Base-by-base conservation (phyloP, 2,797 vertebrate species). In the Neosilurus mollespiculum region DNA sequence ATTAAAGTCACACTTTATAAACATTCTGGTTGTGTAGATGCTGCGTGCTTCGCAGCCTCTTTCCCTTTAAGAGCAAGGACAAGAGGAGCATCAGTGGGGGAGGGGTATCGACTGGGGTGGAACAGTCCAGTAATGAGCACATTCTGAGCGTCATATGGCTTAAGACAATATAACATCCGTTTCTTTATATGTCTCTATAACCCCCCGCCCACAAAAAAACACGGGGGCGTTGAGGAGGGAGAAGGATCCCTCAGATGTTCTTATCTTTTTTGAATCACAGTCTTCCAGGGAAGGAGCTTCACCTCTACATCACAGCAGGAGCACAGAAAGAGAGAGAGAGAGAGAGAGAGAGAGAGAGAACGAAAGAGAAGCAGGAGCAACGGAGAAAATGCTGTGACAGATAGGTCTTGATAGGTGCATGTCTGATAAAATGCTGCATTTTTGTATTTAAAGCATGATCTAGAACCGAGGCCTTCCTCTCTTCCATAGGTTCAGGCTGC, bases 41-140 rank as follows among this genome's bases (percentile, higher is more conserved):
- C 81, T 78, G 66, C 37, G 9, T 72, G 26, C 83, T 73, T 88
- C 92, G 94, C 92, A 88, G 93, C 93, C 93, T 93, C 95, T 97
- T 95, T 95, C 94, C 91, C 96, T 97, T 97, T 97, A 97, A 97
- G 96, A 95, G 92, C 89, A 78, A 43, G 84, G 91, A 87, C 91
- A 90, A 91, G 91, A 90, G 88, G 92, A 88, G 91, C 90, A 89
- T 67, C 87, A 84, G 90, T 89, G 92, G 94, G 89, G 71, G 89
- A 93, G 92, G 93, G 91, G 90, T 93, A 91, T 92, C 88, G 93
- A 92, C 85, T 91, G 93, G 93, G 91, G 90, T 87, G 92, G 92
- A 93, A 94, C 94, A 91, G 92, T 92, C 93, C 95, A 95, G 94
- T 93, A 91, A 92, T 93, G 89, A 95, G 94, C 93, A 93, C 92